Evolutionary conservation across 2,888 invertebrate genomes (phyloP).

Genomic region (Ormyrus thymus): DNA sequence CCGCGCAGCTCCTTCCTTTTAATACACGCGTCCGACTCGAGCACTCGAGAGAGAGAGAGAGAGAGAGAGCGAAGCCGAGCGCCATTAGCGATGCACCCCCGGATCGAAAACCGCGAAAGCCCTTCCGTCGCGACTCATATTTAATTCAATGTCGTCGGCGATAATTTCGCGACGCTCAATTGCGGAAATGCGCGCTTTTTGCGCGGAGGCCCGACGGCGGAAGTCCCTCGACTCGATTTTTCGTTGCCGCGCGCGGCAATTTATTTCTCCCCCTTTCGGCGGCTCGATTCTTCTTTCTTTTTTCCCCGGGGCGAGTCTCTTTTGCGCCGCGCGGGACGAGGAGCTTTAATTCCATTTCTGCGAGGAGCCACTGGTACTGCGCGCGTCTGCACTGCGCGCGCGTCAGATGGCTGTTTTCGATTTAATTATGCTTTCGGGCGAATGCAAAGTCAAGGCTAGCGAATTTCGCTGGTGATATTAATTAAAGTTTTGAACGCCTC

Average conservation of each 20-base stretch:
- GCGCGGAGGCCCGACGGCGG: background rate
- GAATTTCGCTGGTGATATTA: no score
- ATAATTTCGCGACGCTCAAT: slow-evolving; percentile 62
- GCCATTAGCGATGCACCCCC: slow-evolving; percentile 42
- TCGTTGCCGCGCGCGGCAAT: slow-evolving; percentile 32
- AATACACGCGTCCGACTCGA: background rate
- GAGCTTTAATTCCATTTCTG: slow-evolving; percentile 27
- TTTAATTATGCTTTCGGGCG: no score
- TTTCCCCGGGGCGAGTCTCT: background rate
- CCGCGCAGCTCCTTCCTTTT: slow-evolving; percentile 7
- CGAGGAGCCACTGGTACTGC: background rate
- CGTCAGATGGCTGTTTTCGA: no score
- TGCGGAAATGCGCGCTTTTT: slow-evolving; percentile 4
- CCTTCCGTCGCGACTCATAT: slow-evolving; percentile 63
- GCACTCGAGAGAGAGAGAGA: background rate
- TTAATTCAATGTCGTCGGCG: slow-evolving; percentile 68
- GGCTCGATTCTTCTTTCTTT: slow-evolving; percentile 12
- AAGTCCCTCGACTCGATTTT: slow-evolving; percentile 36
- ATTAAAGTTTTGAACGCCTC: no score
- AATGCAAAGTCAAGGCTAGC: no score
- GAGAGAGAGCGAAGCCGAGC: background rate
- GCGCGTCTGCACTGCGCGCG: background rate
- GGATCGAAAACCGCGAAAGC: slow-evolving; percentile 8
- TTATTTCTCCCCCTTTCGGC: slow-evolving; percentile 32
- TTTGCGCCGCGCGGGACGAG: background rate